phyloP scores from a whole-genome alignment of 53 echinoderm and acorn worm genomes.

The Hippasteria phrygiana region DNA sequence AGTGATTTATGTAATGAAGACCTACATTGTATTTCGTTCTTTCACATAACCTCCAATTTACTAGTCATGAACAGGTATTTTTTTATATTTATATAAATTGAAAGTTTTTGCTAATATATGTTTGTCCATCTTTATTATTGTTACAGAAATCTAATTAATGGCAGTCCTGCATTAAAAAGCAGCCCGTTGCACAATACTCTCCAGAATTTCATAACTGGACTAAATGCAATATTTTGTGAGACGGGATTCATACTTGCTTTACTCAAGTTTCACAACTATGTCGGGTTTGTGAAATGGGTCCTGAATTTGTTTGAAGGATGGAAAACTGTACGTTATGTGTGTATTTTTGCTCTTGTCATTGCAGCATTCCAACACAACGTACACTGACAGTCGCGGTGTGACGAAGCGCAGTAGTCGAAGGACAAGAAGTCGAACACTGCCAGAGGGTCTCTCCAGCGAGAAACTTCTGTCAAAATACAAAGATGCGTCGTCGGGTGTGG shows the following conservation, averaged over 20 bases:
- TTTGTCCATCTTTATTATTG: too few species aligned
- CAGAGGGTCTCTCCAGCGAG: constrained; percentile 76
- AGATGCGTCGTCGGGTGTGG: constrained; percentile 83
- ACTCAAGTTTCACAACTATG: neutral
- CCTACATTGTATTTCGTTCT: too few species aligned
- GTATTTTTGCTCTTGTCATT: neutral
- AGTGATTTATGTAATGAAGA: too few species aligned
- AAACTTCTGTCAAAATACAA: constrained; percentile 81
- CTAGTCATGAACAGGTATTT: too few species aligned
- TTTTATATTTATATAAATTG: too few species aligned
- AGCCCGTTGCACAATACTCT: too few species aligned
- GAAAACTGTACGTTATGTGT: neutral
- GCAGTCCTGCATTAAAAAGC: too few species aligned
- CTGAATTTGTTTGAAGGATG: neutral
- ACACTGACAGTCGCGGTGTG: constrained; percentile 43
- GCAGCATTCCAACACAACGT: constrained; percentile 54
- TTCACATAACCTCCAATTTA: too few species aligned
- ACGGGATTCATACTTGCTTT: neutral
- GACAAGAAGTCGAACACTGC: constrained; percentile 85
- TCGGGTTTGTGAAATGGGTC: neutral
- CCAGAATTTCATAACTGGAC: too few species aligned
- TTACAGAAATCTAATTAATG: too few species aligned
- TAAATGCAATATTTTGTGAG: too few species aligned
- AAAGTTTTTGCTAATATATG: too few species aligned
- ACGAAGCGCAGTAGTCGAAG: constrained; percentile 53